Conservation (phyloP, 2,113 vertebrate genomes). For the Xiphophorus maculatus region DNA sequence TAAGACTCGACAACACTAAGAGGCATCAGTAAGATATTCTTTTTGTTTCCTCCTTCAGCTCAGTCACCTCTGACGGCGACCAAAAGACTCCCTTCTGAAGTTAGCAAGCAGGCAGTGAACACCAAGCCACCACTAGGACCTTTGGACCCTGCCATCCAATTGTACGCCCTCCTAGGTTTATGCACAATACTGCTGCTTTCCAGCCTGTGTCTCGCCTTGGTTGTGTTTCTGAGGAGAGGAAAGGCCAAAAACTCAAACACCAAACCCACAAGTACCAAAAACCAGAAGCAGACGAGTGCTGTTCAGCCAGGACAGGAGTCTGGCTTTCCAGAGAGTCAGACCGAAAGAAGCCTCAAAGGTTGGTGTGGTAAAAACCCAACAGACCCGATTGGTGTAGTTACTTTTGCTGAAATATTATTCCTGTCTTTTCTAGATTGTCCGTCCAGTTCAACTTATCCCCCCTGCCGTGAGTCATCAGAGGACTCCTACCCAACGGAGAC, state of each 20-base stretch:
- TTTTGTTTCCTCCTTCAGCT: not conserved
- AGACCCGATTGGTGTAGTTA: not conserved
- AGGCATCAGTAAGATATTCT: not conserved
- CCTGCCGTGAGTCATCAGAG: slow-evolving; percentile 8
- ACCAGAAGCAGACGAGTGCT: not conserved
- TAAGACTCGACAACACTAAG: not conserved
- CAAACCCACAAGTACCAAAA: not conserved
- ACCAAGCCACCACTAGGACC: not conserved
- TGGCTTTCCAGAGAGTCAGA: not conserved
- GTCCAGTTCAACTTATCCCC: slow-evolving; percentile 7
- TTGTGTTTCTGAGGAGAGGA: slow-evolving; percentile 73
- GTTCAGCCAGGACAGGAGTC: slow-evolving; percentile 3
- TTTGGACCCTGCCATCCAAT: slow-evolving; percentile 37
- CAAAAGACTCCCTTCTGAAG: not conserved
- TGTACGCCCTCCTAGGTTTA: slow-evolving; percentile 80
- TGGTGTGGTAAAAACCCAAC: slow-evolving; percentile 8
- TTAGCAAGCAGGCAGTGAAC: not conserved
- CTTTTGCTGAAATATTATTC: not conserved
- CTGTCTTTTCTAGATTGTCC: slow-evolving; percentile 66
- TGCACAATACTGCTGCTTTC: slow-evolving; percentile 77
- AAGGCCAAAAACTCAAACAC: slow-evolving; percentile 38
- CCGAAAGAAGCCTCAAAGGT: slow-evolving; percentile 71
- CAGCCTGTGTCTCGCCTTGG: slow-evolving; percentile 72
- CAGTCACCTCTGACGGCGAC: not conserved
- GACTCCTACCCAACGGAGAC: slow-evolving; percentile 84